These are phyloP conservation scores for Pangasius larnaudii DNA, from an alignment of 2,797 vertebrate species.

Conservation along the genomic window DNA sequence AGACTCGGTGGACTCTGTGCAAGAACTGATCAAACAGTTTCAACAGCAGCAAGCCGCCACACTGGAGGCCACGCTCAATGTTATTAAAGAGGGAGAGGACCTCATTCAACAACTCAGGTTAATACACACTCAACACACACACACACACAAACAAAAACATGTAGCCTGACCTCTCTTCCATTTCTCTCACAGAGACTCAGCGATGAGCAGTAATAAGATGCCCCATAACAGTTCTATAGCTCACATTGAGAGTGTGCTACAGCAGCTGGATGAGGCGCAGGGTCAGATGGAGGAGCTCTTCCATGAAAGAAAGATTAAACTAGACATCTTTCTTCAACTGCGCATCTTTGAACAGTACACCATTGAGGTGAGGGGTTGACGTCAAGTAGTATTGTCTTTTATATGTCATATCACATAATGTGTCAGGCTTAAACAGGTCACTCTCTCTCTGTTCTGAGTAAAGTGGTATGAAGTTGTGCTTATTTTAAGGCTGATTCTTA, in stretches of 20 bases:
- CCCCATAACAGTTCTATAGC: conserved; percentile 98
- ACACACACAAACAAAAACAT: neutral
- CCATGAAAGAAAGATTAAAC: conserved; percentile 97
- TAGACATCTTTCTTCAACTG: conserved; percentile 97
- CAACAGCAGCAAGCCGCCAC: conserved; percentile 97
- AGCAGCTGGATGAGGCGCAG: conserved; percentile 97
- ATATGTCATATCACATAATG: neutral
- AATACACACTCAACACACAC: neutral
- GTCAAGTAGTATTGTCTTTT: neutral
- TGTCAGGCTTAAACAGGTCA: neutral
- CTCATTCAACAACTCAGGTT: conserved; percentile 98
- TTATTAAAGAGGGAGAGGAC: conserved; percentile 98
- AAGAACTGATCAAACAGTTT: conserved; percentile 97
- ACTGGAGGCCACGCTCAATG: conserved; percentile 94
- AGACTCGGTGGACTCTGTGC: conserved; percentile 93
- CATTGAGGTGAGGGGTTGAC: conserved; percentile 88
- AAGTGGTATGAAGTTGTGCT: neutral
- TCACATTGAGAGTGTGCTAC: conserved; percentile 95
- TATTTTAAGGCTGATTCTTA: neutral
- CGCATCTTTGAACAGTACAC: conserved; percentile 97
- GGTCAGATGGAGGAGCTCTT: conserved; percentile 99
- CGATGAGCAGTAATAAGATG: conserved; percentile 97
- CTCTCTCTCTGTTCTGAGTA: neutral
- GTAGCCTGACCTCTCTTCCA: neutral
- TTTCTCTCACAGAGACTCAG: conserved; percentile 84